Percentiles rank a stretch among this genome's conserved stretches.
phyloP scores from a whole-genome alignment of 2,888 invertebrate genomes.

The Lasioglossum figueresi region DNA sequence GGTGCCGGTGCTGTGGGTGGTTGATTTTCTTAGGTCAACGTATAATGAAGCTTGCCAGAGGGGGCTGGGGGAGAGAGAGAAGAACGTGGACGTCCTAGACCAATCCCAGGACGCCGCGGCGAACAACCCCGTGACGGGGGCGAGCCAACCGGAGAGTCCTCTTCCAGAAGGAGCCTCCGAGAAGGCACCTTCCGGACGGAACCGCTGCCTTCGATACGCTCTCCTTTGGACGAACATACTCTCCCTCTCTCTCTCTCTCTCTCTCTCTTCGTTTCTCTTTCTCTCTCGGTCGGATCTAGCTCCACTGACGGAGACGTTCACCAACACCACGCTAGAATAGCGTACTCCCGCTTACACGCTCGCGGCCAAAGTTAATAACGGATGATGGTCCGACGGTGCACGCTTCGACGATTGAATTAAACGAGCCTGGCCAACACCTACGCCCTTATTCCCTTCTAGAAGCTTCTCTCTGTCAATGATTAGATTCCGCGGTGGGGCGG shows the following conservation, averaged over 20 bases:
- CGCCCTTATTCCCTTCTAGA: neutral
- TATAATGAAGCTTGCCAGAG: conserved; percentile 81
- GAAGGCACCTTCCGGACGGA: conserved; percentile 68
- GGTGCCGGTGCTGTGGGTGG: conserved; percentile 69
- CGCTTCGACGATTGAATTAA: conserved; percentile 69
- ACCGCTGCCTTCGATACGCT: conserved; percentile 57
- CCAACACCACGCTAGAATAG: neutral
- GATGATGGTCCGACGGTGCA: conserved; percentile 61
- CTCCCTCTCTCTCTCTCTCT: conserved; percentile 13
- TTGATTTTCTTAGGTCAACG: conserved; percentile 84
- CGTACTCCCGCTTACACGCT: conserved; percentile 44
- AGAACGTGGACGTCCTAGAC: conserved; percentile 78
- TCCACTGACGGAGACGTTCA: neutral
- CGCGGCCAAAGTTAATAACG: conserved; percentile 70
- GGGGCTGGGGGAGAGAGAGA: conserved; percentile 57
- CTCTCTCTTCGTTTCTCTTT: neutral
- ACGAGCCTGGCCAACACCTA: conserved; percentile 33
- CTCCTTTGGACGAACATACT: conserved; percentile 37
- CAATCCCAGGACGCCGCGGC: conserved; percentile 78
- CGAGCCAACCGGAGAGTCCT: conserved; percentile 71
- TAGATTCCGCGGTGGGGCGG: conserved; percentile 34
- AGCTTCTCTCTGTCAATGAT: conserved; percentile 40
- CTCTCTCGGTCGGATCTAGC: conserved; percentile 10
- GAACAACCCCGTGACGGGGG: conserved; percentile 70
- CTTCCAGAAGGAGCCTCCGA: conserved; percentile 71